phyloP scores from a whole-genome alignment of 2,888 invertebrate species.

The Eupithecia tripunctaria region DNA sequence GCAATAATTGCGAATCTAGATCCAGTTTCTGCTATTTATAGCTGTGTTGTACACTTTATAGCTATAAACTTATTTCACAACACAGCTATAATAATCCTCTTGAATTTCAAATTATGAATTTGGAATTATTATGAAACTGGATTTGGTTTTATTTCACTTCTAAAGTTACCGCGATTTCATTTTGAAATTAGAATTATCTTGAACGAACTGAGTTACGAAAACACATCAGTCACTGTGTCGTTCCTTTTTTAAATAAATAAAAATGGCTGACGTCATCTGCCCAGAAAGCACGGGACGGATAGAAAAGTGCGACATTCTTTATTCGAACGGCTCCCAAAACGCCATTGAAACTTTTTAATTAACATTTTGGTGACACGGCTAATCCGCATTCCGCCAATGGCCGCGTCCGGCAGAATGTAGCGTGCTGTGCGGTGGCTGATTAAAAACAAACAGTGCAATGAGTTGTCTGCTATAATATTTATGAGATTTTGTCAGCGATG shows the following conservation, averaged over 20 bases:
- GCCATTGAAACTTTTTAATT: slow-evolving; percentile 19
- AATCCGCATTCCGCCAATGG: slow-evolving; percentile 9
- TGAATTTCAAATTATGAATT: background rate
- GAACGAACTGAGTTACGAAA: background rate
- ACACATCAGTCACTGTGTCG: background rate
- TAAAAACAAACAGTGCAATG: slow-evolving; percentile 75
- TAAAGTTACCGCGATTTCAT: background rate
- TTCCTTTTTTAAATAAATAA: slow-evolving; percentile 9
- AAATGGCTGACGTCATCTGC: slow-evolving; percentile 5
- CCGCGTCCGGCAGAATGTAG: background rate
- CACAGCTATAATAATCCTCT: background rate
- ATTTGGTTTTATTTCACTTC: background rate
- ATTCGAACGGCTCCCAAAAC: slow-evolving; percentile 7
- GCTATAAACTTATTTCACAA: slow-evolving; percentile 3
- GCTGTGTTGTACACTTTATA: slow-evolving; percentile 19
- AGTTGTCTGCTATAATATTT: slow-evolving; percentile 51
- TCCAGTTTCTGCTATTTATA: slow-evolving; percentile 44
- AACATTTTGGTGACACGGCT: slow-evolving; percentile 15
- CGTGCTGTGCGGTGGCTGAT: slow-evolving; percentile 60
- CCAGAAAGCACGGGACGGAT: background rate
- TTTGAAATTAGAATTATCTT: background rate
- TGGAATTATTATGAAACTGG: background rate
- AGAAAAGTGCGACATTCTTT: slow-evolving; percentile 15
- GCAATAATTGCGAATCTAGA: slow-evolving; percentile 67
- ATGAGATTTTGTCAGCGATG: slow-evolving; percentile 39